These are phyloP conservation scores for Epinephelus cyanopodus DNA, from an alignment of 2,113 vertebrate genomes.

Conservation along the genomic window DNA sequence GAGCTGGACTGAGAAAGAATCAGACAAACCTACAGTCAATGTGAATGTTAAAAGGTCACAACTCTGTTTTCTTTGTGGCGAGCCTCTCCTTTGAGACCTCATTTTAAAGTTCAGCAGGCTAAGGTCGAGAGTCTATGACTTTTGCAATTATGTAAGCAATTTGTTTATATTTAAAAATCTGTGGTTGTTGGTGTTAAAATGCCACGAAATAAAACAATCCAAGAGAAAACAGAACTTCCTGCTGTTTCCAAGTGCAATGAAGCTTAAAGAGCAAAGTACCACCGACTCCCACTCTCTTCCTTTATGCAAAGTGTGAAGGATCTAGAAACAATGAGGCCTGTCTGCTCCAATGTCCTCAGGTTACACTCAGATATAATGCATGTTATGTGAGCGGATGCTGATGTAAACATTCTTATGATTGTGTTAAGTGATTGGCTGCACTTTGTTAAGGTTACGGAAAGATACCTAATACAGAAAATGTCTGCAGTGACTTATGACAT, in stretches of 20 bases:
- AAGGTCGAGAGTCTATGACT: not conserved
- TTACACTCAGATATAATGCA: not conserved
- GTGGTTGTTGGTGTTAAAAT: not conserved
- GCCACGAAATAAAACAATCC: not conserved
- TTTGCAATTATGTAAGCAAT: no score
- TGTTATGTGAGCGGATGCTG: not conserved
- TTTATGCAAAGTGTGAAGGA: conserved; percentile 56
- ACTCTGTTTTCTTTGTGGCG: not conserved
- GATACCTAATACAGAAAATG: not conserved
- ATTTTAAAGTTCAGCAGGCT: not conserved
- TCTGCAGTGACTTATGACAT: not conserved
- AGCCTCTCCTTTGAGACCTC: not conserved
- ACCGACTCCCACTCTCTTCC: conserved; percentile 50
- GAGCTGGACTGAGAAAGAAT: not conserved
- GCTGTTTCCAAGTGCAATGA: conserved; percentile 31
- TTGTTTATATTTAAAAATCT: not conserved
- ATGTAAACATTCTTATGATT: no score
- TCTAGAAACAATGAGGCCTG: conserved; percentile 40
- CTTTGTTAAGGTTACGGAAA: not conserved
- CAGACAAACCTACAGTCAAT: not conserved
- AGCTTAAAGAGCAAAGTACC: conserved; percentile 16
- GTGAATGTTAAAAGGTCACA: not conserved
- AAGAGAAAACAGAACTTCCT: conserved; percentile 22
- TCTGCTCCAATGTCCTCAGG: conserved; percentile 8
- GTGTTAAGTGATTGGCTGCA: not conserved